Percentiles rank a stretch among this genome's conserved stretches.
These are phyloP conservation scores for Gymnarchus niloticus DNA, from an alignment of 2,113 vertebrate species.

Conservation along the genomic window DNA sequence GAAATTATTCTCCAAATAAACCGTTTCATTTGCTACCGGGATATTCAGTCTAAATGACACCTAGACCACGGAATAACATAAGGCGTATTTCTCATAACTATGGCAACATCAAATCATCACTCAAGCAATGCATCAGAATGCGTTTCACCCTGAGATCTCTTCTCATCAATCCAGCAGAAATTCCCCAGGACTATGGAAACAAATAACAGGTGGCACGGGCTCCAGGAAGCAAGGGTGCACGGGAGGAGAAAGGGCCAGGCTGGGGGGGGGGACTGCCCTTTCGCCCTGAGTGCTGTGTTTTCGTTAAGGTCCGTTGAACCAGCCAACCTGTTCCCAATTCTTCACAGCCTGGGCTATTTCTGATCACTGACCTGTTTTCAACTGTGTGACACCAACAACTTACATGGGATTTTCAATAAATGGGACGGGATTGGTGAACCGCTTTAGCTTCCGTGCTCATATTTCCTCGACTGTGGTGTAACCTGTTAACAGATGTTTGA, in stretches of 20 bases:
- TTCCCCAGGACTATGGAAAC: background rate
- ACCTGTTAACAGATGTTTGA: slow-evolving; percentile 10
- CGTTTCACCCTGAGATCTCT: background rate
- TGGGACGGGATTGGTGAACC: background rate
- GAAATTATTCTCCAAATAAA: slow-evolving; percentile 10
- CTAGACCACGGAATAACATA: background rate
- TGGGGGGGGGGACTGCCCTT: background rate
- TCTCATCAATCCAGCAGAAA: slow-evolving; percentile 4
- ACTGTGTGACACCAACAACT: background rate
- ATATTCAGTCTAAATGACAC: background rate
- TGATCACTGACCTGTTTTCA: background rate
- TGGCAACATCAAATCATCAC: background rate
- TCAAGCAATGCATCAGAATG: background rate
- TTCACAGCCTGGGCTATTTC: background rate
- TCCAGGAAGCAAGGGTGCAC: background rate
- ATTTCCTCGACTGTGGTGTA: background rate
- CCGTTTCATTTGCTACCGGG: background rate
- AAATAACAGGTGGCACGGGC: background rate
- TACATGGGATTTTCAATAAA: background rate
- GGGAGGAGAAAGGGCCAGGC: background rate
- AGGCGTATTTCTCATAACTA: background rate
- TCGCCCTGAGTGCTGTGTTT: background rate
- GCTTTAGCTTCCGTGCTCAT: background rate
- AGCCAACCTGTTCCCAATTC: background rate
- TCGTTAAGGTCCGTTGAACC: background rate